Evolutionary conservation across 2,113 vertebrate species (phyloP).

Genomic region (Balaeniceps rex): DNA sequence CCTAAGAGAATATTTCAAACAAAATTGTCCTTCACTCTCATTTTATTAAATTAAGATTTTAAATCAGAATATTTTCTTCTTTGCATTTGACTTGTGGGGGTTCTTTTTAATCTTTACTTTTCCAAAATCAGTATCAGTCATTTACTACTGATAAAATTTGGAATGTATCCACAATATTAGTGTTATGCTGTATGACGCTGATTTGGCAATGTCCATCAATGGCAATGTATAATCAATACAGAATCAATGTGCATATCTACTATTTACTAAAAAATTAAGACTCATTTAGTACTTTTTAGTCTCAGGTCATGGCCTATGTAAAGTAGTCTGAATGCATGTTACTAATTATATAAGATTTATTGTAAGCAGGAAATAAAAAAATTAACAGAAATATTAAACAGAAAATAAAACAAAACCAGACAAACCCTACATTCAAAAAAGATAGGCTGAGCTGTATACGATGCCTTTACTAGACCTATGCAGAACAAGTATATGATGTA

Average conservation of each 20-base stretch:
- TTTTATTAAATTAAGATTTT: neutral
- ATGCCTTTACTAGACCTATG: neutral
- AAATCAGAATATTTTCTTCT: neutral
- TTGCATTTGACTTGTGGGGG: neutral
- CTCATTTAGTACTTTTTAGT: neutral
- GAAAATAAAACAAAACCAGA: neutral
- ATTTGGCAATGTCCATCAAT: neutral
- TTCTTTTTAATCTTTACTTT: neutral
- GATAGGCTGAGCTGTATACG: neutral
- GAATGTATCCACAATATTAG: neutral
- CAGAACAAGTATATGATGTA: neutral
- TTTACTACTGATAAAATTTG: neutral
- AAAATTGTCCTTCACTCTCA: neutral
- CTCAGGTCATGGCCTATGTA: neutral
- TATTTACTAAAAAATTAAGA: constrained; percentile 12
- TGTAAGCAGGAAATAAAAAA: neutral
- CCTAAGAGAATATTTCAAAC: neutral
- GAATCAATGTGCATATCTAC: neutral
- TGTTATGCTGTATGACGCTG: neutral
- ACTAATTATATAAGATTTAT: neutral
- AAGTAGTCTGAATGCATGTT: neutral
- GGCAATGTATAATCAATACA: neutral
- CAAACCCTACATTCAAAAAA: neutral
- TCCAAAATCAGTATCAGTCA: neutral
- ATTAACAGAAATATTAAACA: neutral